Evolutionary conservation across 2,113 vertebrate genomes (phyloP).

Genomic region (Paradoxurus hermaphroditus): DNA sequence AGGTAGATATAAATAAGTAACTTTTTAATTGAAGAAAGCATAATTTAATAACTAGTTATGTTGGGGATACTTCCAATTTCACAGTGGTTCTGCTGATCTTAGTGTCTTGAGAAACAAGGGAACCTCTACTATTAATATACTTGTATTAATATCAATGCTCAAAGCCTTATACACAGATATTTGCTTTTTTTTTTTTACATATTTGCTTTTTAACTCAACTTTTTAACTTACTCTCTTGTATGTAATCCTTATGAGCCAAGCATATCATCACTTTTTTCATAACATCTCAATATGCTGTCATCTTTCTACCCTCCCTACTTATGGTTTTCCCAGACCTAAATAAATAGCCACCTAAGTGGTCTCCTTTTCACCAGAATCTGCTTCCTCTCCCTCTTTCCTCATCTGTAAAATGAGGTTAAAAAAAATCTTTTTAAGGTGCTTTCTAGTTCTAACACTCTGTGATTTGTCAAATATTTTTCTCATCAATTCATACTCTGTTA

Average conservation of each 20-base stretch:
- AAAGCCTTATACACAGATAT: background rate
- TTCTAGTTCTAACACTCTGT: background rate
- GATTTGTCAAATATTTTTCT: background rate
- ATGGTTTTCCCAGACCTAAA: background rate
- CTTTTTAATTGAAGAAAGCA: background rate
- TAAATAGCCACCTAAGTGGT: background rate
- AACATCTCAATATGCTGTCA: background rate
- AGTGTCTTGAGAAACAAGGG: background rate
- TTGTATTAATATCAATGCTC: background rate
- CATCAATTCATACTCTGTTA: background rate
- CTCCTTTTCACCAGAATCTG: background rate
- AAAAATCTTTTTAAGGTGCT: background rate
- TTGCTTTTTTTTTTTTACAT: background rate
- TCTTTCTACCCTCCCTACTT: background rate
- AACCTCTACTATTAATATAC: background rate
- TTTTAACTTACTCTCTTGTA: background rate
- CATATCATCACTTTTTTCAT: background rate
- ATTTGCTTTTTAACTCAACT: background rate
- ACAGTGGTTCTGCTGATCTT: background rate
- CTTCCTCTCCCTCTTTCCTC: background rate
- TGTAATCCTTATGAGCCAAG: background rate
- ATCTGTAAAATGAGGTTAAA: background rate
- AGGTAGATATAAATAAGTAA: constrained; percentile 15
- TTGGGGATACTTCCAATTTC: constrained; percentile 6
- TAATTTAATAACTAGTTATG: background rate